Conservation (phyloP, 2,797 vertebrate species). For the Lepilemur septentrionalis region DNA sequence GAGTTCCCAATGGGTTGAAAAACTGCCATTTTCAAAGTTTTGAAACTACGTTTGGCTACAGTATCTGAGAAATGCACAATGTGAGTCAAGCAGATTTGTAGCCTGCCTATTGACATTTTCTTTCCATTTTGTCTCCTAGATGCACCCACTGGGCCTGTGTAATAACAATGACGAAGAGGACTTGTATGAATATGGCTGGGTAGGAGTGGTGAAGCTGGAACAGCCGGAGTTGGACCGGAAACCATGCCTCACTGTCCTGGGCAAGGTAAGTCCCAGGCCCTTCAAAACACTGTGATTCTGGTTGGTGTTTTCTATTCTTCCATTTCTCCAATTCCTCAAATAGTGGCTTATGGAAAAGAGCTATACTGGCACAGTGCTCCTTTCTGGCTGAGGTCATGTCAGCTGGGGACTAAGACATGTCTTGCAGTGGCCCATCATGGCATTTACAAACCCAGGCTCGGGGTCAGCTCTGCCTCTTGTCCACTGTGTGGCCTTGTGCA, state of each 20-base stretch:
- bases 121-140: slow-evolving; percentile 83
- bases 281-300: accelerated
- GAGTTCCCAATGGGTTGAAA: neutral
- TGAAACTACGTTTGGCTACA: neutral
- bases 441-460: neutral
- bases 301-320: neutral
- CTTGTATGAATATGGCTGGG: slow-evolving; percentile 98
- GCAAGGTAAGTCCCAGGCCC: slow-evolving; percentile 91
- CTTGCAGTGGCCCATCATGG: neutral
- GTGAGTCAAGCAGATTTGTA: neutral
- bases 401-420: neutral
- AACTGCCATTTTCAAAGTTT: neutral
- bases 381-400: neutral
- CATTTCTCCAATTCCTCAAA: neutral
- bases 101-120: neutral
- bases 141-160: slow-evolving; percentile 98
- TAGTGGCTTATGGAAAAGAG: neutral
- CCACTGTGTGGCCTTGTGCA: neutral
- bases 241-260: slow-evolving; percentile 95
- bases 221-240: slow-evolving; percentile 97
- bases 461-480: neutral
- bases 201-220: slow-evolving; percentile 98
- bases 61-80: neutral
- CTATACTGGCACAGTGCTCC: neutral
- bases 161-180: slow-evolving; percentile 99